Percentiles rank a stretch among this genome's conserved stretches.
Evolutionary conservation across 1,140 invertebrate genomes (phyloP).

Genomic region (Holcopasites calliopsidis): DNA sequence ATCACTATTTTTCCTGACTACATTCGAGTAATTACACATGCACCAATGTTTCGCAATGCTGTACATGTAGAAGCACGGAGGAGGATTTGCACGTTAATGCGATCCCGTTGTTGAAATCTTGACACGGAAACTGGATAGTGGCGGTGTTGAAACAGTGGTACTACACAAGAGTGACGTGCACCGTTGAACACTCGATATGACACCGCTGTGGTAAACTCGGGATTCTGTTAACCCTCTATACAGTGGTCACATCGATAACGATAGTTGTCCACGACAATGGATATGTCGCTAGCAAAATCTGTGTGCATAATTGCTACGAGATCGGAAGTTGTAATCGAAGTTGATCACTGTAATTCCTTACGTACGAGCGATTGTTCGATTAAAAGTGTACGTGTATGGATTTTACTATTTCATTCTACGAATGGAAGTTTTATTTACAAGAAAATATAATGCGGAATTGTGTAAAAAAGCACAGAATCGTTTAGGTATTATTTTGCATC

Average conservation of each 20-base stretch:
- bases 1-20: no score
- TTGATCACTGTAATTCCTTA: background rate
- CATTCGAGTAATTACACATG: background rate
- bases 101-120: conserved; percentile 6
- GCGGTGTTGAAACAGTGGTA: background rate
- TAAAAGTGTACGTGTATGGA: no score
- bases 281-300: conserved; percentile 8
- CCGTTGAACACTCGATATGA: conserved; percentile 8
- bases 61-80: background rate
- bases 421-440: no score
- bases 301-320: background rate
- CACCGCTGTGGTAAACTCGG: background rate
- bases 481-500: no score
- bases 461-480: no score
- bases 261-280: conserved; percentile 14
- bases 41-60: background rate
- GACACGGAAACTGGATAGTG: background rate
- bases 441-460: no score
- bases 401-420: no score
- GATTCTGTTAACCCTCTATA: conserved; percentile 11
- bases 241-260: conserved; percentile 29
- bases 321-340: background rate
- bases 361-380: no score
- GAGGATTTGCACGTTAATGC: conserved; percentile 8
- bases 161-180: background rate